Conservation (phyloP, 2,797 vertebrate genomes). For the Protosalanx chinensis region DNA sequence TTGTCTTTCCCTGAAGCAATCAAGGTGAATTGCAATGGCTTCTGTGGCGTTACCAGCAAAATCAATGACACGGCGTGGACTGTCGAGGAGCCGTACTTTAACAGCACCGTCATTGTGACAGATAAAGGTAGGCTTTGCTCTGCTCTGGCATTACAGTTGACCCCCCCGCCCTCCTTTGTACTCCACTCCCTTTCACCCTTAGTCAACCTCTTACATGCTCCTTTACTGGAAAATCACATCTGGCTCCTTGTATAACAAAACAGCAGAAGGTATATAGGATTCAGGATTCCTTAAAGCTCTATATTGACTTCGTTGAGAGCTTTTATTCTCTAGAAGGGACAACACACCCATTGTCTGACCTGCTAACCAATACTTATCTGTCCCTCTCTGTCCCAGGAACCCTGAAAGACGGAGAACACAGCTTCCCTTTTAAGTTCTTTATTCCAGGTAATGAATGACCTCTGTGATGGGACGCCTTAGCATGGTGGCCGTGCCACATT, state of each 20-base stretch:
- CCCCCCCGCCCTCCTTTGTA: neutral
- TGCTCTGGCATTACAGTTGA: neutral
- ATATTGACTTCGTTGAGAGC: constrained; percentile 7
- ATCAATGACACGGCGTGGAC: constrained; percentile 81
- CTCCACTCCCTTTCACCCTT: neutral
- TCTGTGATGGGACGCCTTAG: neutral
- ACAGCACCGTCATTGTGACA: constrained; percentile 82
- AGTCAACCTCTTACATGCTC: no score
- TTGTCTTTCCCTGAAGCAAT: constrained; percentile 72
- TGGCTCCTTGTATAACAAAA: no score
- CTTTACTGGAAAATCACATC: no score
- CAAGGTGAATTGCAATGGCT: constrained; percentile 89
- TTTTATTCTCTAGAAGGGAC: constrained; percentile 9
- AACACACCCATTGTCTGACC: neutral
- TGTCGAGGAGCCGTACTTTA: constrained; percentile 89
- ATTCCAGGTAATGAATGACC: constrained; percentile 80
- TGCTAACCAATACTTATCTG: constrained; percentile 35
- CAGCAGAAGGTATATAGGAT: neutral
- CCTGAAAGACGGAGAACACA: constrained; percentile 86
- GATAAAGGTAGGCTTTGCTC: constrained; percentile 83
- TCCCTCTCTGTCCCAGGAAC: constrained; percentile 76
- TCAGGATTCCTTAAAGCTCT: neutral
- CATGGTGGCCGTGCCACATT: constrained; percentile 10
- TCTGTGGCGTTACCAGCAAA: constrained; percentile 87
- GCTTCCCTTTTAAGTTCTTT: constrained; percentile 92